phyloP scores from a whole-genome alignment of 2,113 vertebrate genomes.

The Climacteris rufus region DNA sequence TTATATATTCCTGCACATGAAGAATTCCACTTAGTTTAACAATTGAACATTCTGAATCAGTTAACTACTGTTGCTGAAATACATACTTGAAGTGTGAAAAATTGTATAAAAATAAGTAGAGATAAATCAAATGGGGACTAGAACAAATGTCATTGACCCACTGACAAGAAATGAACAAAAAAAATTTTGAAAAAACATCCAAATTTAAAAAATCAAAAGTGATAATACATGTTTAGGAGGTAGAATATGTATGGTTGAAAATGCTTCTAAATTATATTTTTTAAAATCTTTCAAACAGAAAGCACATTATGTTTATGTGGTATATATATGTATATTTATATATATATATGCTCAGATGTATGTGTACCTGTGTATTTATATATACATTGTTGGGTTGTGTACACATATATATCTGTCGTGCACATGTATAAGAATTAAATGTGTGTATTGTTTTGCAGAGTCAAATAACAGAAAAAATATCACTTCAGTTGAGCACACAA shows the following conservation, averaged over 20 bases:
- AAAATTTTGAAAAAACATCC: background rate
- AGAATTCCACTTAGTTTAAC: background rate
- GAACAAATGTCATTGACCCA: background rate
- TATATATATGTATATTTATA: background rate
- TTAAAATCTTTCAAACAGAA: background rate
- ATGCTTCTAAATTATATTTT: background rate
- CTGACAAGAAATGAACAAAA: background rate
- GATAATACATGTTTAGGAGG: accelerated
- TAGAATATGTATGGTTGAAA: background rate
- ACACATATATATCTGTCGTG: accelerated
- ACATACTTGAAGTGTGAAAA: background rate
- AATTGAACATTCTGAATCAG: background rate
- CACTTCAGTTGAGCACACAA: background rate
- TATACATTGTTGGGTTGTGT: background rate
- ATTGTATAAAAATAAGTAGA: background rate
- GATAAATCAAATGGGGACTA: background rate
- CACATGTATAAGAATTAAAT: background rate
- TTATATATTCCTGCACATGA: background rate
- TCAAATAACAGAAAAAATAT: background rate
- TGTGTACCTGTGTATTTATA: background rate
- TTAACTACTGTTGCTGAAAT: background rate
- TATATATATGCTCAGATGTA: no score
- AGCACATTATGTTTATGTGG: background rate
- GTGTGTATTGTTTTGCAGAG: background rate
- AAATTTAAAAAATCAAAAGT: background rate